Evolutionary conservation across 2,113 vertebrate species (phyloP), one percentile per base, ranked within the genome.

Genomic region (Mus pahari): DNA sequence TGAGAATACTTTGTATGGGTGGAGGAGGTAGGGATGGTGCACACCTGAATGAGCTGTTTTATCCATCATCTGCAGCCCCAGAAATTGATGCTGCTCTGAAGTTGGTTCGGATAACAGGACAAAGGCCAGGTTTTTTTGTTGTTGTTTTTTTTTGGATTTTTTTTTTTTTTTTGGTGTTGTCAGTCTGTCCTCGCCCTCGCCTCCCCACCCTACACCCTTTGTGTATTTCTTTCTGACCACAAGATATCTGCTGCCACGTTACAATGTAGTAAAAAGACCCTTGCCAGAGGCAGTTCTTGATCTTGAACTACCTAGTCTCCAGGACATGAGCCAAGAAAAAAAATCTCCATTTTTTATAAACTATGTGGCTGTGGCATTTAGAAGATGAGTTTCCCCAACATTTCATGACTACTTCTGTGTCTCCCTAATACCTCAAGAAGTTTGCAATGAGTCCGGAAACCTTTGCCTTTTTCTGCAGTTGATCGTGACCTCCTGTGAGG

Each of bases 161-260:
- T 53, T 42, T 36, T n/a, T 31, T 64, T 31, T 55, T 53, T 53
- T 42, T 36, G 3, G 16, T 11, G 10, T 28, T n/a, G 17, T 79
- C 28, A 48, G 45, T 31, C 31, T 36, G 45, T 31, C 31, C 19
- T 31, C 5, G 28, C 5, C 24, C 14, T 6, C 28, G 11, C 48
- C 45, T 6, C 7, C 26, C 14, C 12, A 0, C 17, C n/a, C n/a
- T n/a, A n/a, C 1, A 20, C 26, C 62, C 6, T 7, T 16, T 5
- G 9, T 26, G 9, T 8, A 42, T 83, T 50, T 66, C 31, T 86
- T 24, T 87, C 66, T n/a, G 31, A 66, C 20, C 33, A 70, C 36
- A 28, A 55, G 86, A 50, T 55, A 73, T 28, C 36, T 73, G 55
- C 36, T 55, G 53, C 9, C 13, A 33, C 33, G 28, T 22, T 70